Evolutionary conservation across 2,888 invertebrate species (phyloP).

Genomic region (Agriotes lineatus): DNA sequence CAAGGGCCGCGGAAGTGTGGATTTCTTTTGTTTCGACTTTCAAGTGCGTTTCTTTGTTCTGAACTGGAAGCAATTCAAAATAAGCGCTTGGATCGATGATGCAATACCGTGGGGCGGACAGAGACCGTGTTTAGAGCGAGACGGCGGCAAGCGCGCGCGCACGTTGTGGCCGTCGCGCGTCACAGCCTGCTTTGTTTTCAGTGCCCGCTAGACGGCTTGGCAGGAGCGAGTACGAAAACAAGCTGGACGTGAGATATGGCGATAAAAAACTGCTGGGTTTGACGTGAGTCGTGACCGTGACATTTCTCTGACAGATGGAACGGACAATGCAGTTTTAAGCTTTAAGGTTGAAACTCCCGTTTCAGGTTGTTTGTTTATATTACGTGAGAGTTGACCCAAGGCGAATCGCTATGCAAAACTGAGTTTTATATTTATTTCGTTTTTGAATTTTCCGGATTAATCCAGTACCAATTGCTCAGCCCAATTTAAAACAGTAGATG

Average conservation of each 20-base stretch:
- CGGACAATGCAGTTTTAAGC: not conserved
- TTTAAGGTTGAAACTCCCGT: conserved; percentile 1
- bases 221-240: conserved; percentile 13
- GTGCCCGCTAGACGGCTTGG: conserved; percentile 28
- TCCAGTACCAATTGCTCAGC: no score
- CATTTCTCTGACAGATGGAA: conserved; percentile 24
- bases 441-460: no score
- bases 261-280: not conserved
- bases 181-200: conserved; percentile 25
- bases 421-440: no score
- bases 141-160: conserved; percentile 24
- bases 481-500: no score
- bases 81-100: conserved; percentile 61
- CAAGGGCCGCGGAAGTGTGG: not conserved
- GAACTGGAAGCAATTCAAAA: conserved; percentile 53
- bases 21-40: conserved; percentile 39
- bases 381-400: no score
- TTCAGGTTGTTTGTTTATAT: not conserved
- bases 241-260: conserved; percentile 4
- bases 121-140: conserved; percentile 48
- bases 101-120: conserved; percentile 55
- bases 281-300: conserved; percentile 27
- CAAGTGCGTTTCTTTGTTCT: no score
- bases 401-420: no score
- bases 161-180: conserved; percentile 22